These are phyloP conservation scores for Cephus cinctus DNA, from an alignment of 1,140 invertebrate genomes.

Conservation along the genomic window DNA sequence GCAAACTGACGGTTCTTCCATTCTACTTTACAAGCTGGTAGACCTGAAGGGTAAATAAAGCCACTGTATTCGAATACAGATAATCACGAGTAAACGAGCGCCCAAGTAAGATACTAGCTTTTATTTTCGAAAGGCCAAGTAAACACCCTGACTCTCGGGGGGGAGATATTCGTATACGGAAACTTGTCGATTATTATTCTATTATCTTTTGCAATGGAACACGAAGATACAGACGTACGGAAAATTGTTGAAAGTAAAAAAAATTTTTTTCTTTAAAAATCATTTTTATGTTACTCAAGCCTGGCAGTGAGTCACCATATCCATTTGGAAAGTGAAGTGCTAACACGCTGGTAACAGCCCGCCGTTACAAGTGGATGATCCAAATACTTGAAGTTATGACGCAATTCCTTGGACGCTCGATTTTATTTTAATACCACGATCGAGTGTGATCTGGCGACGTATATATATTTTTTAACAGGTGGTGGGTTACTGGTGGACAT, in stretches of 20 bases:
- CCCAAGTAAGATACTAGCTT: too few species aligned
- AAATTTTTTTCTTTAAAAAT: too few species aligned
- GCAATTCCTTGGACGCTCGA: constrained; percentile 18
- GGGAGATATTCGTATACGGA: too few species aligned
- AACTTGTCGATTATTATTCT: too few species aligned
- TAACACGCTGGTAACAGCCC: constrained; percentile 11
- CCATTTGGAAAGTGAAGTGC: constrained; percentile 19
- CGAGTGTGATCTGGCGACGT: not conserved
- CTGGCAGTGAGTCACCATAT: constrained; percentile 22
- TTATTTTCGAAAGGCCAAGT: too few species aligned
- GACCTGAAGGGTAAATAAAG: constrained; percentile 80
- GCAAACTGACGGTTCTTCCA: constrained; percentile 79
- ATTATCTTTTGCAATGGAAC: too few species aligned
- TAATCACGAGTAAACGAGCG: too few species aligned
- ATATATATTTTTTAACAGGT: constrained; percentile 56
- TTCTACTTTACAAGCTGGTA: constrained; percentile 80
- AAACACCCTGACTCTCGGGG: too few species aligned
- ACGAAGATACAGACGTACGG: too few species aligned
- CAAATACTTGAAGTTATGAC: constrained; percentile 26
- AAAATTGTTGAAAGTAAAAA: too few species aligned
- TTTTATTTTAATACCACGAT: constrained; percentile 18
- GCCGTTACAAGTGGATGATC: constrained; percentile 17
- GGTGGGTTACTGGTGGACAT: constrained; percentile 89
- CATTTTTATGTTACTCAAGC: too few species aligned
- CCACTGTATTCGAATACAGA: too few species aligned